These are phyloP conservation scores for Pandemis heparana DNA, from an alignment of 2,888 invertebrate genomes.

Conservation along the genomic window DNA sequence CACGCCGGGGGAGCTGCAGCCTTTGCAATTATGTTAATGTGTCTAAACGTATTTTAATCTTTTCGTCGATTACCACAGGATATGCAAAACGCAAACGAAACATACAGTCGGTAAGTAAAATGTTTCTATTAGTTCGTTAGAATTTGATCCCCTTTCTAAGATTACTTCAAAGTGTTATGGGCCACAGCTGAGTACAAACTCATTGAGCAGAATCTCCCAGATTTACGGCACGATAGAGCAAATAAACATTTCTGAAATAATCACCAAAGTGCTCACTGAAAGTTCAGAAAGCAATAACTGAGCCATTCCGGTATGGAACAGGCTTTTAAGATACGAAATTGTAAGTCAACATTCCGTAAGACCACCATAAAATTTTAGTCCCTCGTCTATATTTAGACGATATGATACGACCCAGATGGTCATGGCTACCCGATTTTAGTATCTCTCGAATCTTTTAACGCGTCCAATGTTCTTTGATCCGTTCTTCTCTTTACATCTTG, in stretches of 20 bases:
- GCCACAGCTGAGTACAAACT: background rate
- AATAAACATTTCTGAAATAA: constrained; percentile 32
- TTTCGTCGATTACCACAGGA: constrained; percentile 32
- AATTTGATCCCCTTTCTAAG: background rate
- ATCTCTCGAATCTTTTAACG: constrained; percentile 77
- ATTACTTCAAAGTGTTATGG: constrained; percentile 2
- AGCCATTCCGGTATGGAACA: constrained; percentile 36
- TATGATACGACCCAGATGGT: constrained; percentile 83
- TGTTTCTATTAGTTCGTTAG: background rate
- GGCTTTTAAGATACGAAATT: constrained; percentile 41
- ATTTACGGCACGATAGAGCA: constrained; percentile 19
- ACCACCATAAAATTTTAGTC: constrained; percentile 75
- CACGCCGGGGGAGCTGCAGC: constrained; percentile 66
- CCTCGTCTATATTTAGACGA: constrained; percentile 78
- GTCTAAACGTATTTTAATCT: constrained; percentile 55
- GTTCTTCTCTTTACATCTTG: constrained; percentile 60
- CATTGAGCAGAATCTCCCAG: constrained; percentile 8
- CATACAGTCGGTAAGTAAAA: background rate
- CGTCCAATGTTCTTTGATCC: constrained; percentile 67
- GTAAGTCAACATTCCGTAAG: constrained; percentile 63
- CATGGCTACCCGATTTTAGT: constrained; percentile 80
- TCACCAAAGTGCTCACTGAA: constrained; percentile 28
- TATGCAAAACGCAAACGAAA: background rate
- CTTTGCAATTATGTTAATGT: constrained; percentile 56
- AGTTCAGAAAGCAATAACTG: constrained; percentile 39